Conservation (phyloP, 92 coral and sea anemone genomes). For the Isaurus tuberculatus region DNA sequence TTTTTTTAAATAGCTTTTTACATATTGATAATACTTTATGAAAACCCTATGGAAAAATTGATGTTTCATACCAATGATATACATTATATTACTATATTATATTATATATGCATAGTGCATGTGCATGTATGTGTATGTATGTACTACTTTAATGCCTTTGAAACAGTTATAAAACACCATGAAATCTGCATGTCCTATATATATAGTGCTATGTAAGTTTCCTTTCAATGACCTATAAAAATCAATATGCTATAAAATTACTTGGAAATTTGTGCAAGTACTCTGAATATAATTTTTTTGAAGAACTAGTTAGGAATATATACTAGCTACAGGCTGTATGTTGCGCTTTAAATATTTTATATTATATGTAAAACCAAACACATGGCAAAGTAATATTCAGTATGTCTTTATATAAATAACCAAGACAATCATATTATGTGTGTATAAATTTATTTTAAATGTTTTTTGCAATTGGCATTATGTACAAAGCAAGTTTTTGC, state of each 20-base stretch:
- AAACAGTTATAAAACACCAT: not conserved
- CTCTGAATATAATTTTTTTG: not conserved
- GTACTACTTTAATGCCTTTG: too few relatives aligned
- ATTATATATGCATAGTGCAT: not conserved
- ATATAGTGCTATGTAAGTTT: not conserved
- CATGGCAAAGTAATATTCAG: too few relatives aligned
- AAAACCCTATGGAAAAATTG: conserved; percentile 1
- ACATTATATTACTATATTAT: not conserved
- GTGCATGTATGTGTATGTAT: too few relatives aligned
- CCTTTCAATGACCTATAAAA: not conserved
- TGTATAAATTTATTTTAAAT: not conserved
- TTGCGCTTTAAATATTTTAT: not conserved
- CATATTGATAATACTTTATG: conserved; percentile 10
- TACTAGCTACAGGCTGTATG: not conserved
- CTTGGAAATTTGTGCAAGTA: too few relatives aligned
- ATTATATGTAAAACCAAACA: too few relatives aligned
- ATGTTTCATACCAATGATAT: not conserved
- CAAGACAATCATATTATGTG: not conserved
- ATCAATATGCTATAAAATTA: not conserved
- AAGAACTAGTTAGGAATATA: not conserved
- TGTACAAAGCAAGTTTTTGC: too few relatives aligned
- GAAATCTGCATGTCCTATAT: not conserved
- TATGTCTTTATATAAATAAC: too few relatives aligned
- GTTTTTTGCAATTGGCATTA: too few relatives aligned
- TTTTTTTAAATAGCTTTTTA: too few relatives aligned